Evolutionary conservation across 2,797 vertebrate genomes (phyloP), one percentile per base, ranked within the genome.

Genomic region (Gallinago stenura): DNA sequence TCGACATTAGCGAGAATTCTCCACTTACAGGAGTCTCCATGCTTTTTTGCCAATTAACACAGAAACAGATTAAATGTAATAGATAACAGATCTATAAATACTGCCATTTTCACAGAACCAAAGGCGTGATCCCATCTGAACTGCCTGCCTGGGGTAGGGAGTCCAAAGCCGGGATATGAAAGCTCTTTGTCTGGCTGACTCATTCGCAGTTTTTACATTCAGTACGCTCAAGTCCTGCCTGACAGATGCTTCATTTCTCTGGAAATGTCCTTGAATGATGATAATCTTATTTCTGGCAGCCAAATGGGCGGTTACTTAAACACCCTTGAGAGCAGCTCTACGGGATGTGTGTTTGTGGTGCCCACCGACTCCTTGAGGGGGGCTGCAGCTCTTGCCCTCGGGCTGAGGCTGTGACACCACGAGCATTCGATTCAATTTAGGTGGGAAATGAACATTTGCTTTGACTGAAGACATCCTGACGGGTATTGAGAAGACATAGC

Each of bases 231-330:
- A 75, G 77, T 96, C 79, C 71, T 94, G 84, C 87, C 95, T 94
- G 76, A 96, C 91, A 90, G 94, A 89, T 9, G 20, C 28, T 72
- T 94, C 54, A 50, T 94, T 96, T 89, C 84, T 70, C 30, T 93
- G 84, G 70, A 87, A 95, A 66, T 60, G 86, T 78, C 92, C 87
- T 90, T 91, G 90, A 96, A 91, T 91, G 65, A 60, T 65, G 92
- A 95, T 96, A 48, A 71, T 69, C 95, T 96, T 66, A 57, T 95
- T 97, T 96, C 93, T 97, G 93, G 89, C 78, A 80, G 90, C 78
- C 78, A 89, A 93, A 96, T 83, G 61, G 81, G 51, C 89, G 50
- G 7, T 92, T 21, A 64, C 79, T 83, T 72, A 51, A 60, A 22
- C 13, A 50, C 78, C 48, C 43, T 58, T 85, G 72, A 72, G 60